Evolutionary conservation across 2,113 vertebrate species (phyloP).

Genomic region (Hyperopisus bebe): DNA sequence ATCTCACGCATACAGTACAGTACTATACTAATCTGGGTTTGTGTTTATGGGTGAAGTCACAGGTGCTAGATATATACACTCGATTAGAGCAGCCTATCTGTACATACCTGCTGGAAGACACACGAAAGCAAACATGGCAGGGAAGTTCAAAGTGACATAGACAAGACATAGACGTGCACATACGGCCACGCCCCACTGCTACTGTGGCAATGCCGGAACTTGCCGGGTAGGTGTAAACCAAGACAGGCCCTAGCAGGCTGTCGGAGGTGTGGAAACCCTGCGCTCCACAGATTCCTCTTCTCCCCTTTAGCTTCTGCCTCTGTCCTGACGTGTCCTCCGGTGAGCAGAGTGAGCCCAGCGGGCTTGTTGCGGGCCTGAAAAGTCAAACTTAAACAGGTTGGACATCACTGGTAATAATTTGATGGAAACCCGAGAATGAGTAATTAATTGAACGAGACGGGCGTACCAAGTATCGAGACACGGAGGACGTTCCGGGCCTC

Average conservation of each 20-base stretch:
- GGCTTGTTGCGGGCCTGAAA: not conserved
- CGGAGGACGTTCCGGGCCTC: not conserved
- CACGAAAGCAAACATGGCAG: not conserved
- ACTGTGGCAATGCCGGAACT: not conserved
- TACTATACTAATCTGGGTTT: not conserved
- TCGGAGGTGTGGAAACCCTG: not conserved
- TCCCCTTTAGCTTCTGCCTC: not conserved
- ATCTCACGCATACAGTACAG: not conserved
- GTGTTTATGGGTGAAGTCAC: not conserved
- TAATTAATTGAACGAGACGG: not conserved
- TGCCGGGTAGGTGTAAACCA: not conserved
- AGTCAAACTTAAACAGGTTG: not conserved
- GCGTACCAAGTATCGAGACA: not conserved
- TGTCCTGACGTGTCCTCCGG: not conserved
- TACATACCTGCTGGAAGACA: not conserved
- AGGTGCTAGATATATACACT: not conserved
- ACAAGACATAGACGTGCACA: not conserved
- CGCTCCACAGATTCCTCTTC: constrained; percentile 1
- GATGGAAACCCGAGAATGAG: not conserved
- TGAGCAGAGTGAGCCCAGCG: not conserved
- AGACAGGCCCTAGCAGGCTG: not conserved
- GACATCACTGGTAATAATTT: not conserved
- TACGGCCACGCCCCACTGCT: not conserved
- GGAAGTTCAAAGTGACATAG: not conserved
- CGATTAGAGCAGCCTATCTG: not conserved